A percentile compares a stretch with the other conserved stretches of the same genome.
These are phyloP conservation scores for Cataglyphis cursor DNA, from an alignment of 2,888 invertebrate species.

Conservation along the genomic window DNA sequence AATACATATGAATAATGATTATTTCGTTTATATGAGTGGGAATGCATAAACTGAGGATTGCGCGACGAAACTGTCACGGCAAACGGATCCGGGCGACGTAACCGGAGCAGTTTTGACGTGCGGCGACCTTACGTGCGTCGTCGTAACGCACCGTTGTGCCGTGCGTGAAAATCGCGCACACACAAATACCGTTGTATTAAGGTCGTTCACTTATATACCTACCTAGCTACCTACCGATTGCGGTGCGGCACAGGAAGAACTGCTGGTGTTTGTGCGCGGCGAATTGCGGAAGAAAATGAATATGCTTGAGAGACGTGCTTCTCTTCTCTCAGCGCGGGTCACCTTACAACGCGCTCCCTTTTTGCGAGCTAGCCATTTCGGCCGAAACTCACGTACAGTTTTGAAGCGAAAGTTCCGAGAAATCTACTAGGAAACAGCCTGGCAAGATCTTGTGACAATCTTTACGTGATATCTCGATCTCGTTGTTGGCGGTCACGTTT, in stretches of 20 bases:
- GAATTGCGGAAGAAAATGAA: conserved; percentile 36
- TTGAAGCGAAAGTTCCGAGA: conserved; percentile 2
- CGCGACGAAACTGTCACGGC: not conserved
- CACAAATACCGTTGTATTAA: conserved; percentile 66
- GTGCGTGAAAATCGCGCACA: conserved; percentile 60
- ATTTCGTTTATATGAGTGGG: not conserved
- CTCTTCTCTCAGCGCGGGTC: not conserved
- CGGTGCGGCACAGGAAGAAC: conserved; percentile 53
- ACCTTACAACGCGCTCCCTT: conserved; percentile 1
- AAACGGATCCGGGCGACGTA: conserved; percentile 16
- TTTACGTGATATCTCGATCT: not conserved
- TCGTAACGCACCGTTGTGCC: conserved; percentile 25
- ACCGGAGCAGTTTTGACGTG: conserved; percentile 34
- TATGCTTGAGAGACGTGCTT: conserved; percentile 1
- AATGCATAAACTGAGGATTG: not conserved
- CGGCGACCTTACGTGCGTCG: conserved; percentile 13
- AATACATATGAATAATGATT: not conserved
- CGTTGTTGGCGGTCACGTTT: not conserved
- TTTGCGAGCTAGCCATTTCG: conserved; percentile 12
- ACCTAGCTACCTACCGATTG: conserved; percentile 62
- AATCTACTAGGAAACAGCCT: not conserved
- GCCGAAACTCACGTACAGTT: not conserved
- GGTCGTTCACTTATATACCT: conserved; percentile 66
- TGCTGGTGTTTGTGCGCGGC: conserved; percentile 6
- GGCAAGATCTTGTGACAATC: not conserved